Evolutionary conservation across 2,113 vertebrate species (phyloP).

Genomic region (Myiozetetes cayanensis): DNA sequence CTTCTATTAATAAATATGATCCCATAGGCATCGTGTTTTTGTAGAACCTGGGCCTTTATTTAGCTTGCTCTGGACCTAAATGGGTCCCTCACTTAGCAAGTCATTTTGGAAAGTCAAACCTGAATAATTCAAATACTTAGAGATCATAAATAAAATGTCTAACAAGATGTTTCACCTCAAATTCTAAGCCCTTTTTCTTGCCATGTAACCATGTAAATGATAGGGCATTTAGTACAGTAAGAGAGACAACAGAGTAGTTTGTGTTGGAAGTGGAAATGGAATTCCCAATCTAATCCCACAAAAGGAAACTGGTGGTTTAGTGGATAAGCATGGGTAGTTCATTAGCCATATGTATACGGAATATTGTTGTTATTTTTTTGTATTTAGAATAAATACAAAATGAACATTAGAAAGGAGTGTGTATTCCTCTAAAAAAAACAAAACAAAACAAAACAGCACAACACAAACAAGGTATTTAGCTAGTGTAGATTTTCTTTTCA

Average conservation of each 20-base stretch:
- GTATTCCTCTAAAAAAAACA: neutral
- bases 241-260: neutral
- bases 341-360: neutral
- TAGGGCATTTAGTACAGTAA: neutral
- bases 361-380: neutral
- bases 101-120: neutral
- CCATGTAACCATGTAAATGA: rapidly evolving
- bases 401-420: neutral
- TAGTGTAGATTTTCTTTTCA: neutral
- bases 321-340: neutral
- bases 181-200: neutral
- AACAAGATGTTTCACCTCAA: neutral
- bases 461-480: neutral
- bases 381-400: neutral
- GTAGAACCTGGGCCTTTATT: neutral
- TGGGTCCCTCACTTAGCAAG: rapidly evolving
- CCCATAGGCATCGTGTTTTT: neutral
- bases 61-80: neutral
- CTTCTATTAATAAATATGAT: neutral
- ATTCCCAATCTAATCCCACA: neutral
- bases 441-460: too few relatives aligned
- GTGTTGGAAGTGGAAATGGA: neutral
- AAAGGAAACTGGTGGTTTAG: neutral
- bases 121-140: neutral
- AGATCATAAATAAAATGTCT: neutral